These are phyloP conservation scores for Eufriesea mexicana DNA, from an alignment of 1,140 invertebrate genomes.

Conservation along the genomic window DNA sequence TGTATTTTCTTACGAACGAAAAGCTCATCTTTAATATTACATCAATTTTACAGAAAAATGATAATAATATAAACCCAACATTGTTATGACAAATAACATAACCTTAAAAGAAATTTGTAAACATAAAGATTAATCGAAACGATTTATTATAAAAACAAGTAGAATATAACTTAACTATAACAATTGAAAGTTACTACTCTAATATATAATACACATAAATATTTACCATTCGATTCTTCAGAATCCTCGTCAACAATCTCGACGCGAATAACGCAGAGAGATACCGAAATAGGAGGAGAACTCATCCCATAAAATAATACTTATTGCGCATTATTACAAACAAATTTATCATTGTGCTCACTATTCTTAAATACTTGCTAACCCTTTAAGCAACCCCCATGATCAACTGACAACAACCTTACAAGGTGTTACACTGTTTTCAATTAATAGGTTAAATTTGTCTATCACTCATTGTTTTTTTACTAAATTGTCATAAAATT, in stretches of 20 bases:
- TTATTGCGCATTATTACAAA: slow-evolving; percentile 51
- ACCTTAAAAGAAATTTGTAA: slow-evolving; percentile 31
- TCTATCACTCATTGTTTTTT: neutral
- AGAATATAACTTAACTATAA: slow-evolving; percentile 25
- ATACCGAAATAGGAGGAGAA: slow-evolving; percentile 81
- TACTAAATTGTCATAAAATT: neutral
- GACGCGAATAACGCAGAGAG: slow-evolving; percentile 84
- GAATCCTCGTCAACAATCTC: slow-evolving; percentile 81
- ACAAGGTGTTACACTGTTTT: neutral
- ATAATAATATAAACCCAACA: slow-evolving; percentile 7
- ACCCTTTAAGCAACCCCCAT: slow-evolving; percentile 29
- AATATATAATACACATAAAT: slow-evolving; percentile 16
- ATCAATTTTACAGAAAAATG: slow-evolving; percentile 9
- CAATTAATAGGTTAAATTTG: slow-evolving; percentile 17
- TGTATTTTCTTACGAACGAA: neutral
- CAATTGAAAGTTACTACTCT: neutral
- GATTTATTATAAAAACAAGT: neutral
- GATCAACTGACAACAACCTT: slow-evolving; percentile 13
- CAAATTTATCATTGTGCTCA: slow-evolving; percentile 45
- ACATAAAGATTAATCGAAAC: slow-evolving; percentile 13
- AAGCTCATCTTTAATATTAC: neutral
- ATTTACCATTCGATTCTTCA: slow-evolving; percentile 74
- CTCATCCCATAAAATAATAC: slow-evolving; percentile 77
- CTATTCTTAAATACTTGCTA: slow-evolving; percentile 30
- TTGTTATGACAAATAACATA: slow-evolving; percentile 20